phyloP scores from a whole-genome alignment of 2,888 invertebrate species.

The Tinea semifulvella region DNA sequence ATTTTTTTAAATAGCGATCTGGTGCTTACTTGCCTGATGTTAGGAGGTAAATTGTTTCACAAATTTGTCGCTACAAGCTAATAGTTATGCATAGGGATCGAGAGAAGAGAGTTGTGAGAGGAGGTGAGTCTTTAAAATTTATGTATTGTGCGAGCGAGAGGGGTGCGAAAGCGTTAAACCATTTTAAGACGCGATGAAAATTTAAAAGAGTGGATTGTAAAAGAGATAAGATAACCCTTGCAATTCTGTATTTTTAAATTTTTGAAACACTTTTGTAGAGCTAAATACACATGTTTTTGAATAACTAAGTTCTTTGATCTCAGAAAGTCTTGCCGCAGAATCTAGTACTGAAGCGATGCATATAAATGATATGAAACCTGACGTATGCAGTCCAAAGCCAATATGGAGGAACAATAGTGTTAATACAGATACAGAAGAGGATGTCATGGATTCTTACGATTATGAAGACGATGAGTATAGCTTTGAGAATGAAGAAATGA shows the following conservation, averaged over 20 bases:
- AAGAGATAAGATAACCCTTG: no score
- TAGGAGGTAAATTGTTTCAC: no score
- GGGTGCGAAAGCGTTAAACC: no score
- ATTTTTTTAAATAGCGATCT: no score
- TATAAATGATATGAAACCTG: neutral
- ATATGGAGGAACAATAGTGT: neutral
- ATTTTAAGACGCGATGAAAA: no score
- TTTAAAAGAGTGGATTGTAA: no score
- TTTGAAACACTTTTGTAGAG: neutral
- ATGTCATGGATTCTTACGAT: conserved; percentile 28
- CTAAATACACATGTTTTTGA: neutral
- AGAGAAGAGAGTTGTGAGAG: no score
- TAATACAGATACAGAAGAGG: neutral
- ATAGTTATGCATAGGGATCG: no score
- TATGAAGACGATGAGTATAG: conserved; percentile 35
- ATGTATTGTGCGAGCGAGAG: no score
- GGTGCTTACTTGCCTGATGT: no score
- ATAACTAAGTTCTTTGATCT: neutral
- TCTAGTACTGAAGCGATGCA: neutral
- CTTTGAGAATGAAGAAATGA: conserved; percentile 7
- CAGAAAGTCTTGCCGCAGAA: conserved; percentile 3
- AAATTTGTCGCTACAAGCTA: no score
- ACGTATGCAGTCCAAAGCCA: neutral
- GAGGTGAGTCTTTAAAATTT: no score
- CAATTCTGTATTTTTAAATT: neutral